A percentile compares a stretch with the other conserved stretches of the same genome.
phyloP scores from a whole-genome alignment of 1,140 invertebrate genomes.

The Maconellicoccus hirsutus region DNA sequence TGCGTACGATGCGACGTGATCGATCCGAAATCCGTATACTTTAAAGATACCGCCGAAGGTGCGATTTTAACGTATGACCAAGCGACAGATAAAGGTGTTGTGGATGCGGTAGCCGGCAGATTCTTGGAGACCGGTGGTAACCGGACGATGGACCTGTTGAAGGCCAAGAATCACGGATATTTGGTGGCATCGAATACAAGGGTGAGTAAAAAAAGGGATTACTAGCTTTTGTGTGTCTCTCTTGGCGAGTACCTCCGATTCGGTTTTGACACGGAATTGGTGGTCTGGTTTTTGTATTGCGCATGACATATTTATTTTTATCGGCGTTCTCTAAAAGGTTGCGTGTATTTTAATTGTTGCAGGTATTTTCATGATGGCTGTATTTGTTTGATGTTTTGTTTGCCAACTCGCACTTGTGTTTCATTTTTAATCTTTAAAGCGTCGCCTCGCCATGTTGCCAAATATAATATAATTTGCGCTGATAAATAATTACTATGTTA shows the following conservation, averaged over 20 bases:
- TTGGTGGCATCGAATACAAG: conserved; percentile 78
- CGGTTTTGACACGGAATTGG: too few relatives aligned
- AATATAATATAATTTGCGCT: background rate
- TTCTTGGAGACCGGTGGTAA: conserved; percentile 51
- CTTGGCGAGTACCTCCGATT: too few relatives aligned
- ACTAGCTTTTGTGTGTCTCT: too few relatives aligned
- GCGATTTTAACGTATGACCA: conserved; percentile 62
- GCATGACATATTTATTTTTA: conserved; percentile 12
- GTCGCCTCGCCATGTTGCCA: background rate
- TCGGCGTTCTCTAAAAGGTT: background rate
- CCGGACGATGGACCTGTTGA: conserved; percentile 63
- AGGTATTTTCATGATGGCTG: background rate
- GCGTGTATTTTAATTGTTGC: background rate
- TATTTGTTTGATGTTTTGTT: conserved; percentile 24
- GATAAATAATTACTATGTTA: background rate
- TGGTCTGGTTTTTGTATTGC: too few relatives aligned
- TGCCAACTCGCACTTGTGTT: conserved; percentile 17
- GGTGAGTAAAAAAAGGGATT: too few relatives aligned
- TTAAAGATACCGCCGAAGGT: conserved; percentile 65
- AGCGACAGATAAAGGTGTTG: conserved; percentile 59
- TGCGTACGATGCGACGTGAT: conserved; percentile 64
- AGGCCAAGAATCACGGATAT: conserved; percentile 75
- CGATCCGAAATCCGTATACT: conserved; percentile 69
- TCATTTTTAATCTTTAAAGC: conserved; percentile 5
- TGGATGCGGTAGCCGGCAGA: conserved; percentile 61